Conservation (phyloP, 2,888 invertebrate genomes). For the Spialia ferax region DNA sequence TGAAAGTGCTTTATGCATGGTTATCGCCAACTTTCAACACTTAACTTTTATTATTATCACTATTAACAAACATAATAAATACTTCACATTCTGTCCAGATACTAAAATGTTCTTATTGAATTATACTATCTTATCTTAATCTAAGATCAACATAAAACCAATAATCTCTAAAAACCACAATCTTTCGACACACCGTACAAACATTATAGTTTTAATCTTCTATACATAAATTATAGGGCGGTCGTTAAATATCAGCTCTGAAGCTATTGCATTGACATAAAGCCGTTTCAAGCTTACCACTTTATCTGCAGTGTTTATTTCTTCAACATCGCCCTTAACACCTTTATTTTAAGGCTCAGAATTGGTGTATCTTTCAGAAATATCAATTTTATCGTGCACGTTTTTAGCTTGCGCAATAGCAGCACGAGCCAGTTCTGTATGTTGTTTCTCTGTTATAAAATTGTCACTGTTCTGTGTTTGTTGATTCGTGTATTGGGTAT, state of each 20-base stretch:
- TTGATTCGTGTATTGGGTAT: background rate
- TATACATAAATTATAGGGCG: conserved; percentile 74
- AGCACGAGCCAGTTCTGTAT: conserved; percentile 62
- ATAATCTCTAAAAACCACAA: conserved; percentile 57
- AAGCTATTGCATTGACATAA: conserved; percentile 76
- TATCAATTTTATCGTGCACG: conserved; percentile 51
- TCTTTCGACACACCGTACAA: conserved; percentile 66
- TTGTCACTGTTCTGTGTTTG: conserved; percentile 17
- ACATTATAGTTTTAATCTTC: conserved; percentile 75
- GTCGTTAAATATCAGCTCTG: conserved; percentile 80
- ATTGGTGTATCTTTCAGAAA: conserved; percentile 45
- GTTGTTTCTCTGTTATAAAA: conserved; percentile 36
- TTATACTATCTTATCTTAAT: conserved; percentile 44
- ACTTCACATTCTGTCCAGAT: background rate
- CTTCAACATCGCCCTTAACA: conserved; percentile 50
- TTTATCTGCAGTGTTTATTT: conserved; percentile 49
- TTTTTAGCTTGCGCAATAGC: conserved; percentile 68
- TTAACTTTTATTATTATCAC: background rate
- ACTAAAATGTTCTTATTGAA: conserved; percentile 31
- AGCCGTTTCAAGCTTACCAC: conserved; percentile 65
- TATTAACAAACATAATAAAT: background rate
- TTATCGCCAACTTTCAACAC: too few relatives aligned
- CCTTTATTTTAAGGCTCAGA: conserved; percentile 51
- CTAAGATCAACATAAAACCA: conserved; percentile 49
- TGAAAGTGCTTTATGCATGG: too few relatives aligned